Percentiles rank a stretch among this genome's conserved stretches.
Evolutionary conservation across 2,888 invertebrate species (phyloP).

Genomic region (Pemphredon lugubris): DNA sequence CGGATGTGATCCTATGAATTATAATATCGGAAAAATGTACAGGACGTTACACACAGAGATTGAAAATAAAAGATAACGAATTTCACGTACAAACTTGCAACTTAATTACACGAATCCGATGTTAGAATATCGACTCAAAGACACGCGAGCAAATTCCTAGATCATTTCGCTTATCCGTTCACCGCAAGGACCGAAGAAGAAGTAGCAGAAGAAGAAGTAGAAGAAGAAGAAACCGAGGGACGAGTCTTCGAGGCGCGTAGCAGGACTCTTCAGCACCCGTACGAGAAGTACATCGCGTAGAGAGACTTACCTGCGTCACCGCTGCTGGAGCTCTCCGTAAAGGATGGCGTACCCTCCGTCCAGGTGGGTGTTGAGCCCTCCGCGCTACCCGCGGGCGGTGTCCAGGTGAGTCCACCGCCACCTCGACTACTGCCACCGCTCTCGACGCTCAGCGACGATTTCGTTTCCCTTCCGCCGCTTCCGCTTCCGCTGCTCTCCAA

Average conservation of each 20-base stretch:
- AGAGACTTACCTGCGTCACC: constrained; percentile 89
- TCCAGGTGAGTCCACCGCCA: constrained; percentile 85
- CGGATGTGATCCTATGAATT: no score
- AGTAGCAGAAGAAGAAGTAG: no score
- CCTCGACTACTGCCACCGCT: constrained; percentile 84
- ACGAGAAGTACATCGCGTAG: constrained; percentile 76
- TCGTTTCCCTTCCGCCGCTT: constrained; percentile 83
- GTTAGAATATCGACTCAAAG: no score
- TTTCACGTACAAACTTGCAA: no score
- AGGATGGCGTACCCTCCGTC: constrained; percentile 99
- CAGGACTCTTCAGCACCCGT: constrained; percentile 53
- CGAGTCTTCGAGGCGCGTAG: constrained; percentile 40
- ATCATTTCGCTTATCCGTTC: no score
- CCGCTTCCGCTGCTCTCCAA: constrained; percentile 84
- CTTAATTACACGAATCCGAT: no score
- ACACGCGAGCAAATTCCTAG: no score
- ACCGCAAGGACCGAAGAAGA: no score
- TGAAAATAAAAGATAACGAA: no score
- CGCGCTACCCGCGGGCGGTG: constrained; percentile 90
- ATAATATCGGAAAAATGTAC: no score
- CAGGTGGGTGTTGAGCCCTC: constrained; percentile 98
- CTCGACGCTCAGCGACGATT: constrained; percentile 85
- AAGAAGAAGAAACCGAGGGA: no score
- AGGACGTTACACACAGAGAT: no score
- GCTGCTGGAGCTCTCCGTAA: constrained; percentile 97